Conservation (phyloP, 1,140 invertebrate species). For the Drosophila obscura region DNA sequence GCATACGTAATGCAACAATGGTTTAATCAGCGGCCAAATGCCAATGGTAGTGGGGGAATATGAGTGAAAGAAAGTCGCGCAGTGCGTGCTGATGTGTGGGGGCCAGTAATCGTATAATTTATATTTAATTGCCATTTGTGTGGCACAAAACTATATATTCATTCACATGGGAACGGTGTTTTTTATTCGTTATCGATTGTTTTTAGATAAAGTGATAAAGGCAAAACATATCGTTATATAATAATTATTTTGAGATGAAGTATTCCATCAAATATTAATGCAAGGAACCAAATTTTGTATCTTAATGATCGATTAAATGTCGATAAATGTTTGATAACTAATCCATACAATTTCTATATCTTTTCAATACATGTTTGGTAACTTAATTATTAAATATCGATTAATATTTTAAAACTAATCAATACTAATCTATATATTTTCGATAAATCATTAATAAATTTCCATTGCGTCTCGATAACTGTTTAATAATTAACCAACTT, state of each 20-base stretch:
- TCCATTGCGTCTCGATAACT: too few relatives aligned
- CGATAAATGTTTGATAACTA: not conserved
- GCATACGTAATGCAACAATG: conserved; percentile 43
- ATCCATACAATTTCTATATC: not conserved
- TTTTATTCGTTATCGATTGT: too few relatives aligned
- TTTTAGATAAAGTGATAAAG: too few relatives aligned
- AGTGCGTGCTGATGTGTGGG: conserved; percentile 11
- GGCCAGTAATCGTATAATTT: conserved; percentile 1
- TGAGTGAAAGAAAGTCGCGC: conserved; percentile 13
- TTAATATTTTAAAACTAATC: too few relatives aligned
- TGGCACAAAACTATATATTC: too few relatives aligned
- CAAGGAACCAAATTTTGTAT: not conserved
- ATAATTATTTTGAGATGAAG: too few relatives aligned
- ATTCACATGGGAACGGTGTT: too few relatives aligned
- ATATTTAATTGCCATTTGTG: conserved; percentile 7
- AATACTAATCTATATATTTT: not conserved
- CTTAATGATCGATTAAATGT: too few relatives aligned
- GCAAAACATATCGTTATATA: too few relatives aligned
- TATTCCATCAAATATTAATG: too few relatives aligned
- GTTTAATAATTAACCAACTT: not conserved
- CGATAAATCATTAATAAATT: too few relatives aligned
- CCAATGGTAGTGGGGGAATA: not conserved
- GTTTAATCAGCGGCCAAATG: conserved; percentile 32
- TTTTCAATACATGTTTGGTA: not conserved
- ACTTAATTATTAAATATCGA: not conserved